These are phyloP conservation scores for Austrofundulus limnaeus DNA, from an alignment of 2,113 vertebrate genomes.

Conservation along the genomic window DNA sequence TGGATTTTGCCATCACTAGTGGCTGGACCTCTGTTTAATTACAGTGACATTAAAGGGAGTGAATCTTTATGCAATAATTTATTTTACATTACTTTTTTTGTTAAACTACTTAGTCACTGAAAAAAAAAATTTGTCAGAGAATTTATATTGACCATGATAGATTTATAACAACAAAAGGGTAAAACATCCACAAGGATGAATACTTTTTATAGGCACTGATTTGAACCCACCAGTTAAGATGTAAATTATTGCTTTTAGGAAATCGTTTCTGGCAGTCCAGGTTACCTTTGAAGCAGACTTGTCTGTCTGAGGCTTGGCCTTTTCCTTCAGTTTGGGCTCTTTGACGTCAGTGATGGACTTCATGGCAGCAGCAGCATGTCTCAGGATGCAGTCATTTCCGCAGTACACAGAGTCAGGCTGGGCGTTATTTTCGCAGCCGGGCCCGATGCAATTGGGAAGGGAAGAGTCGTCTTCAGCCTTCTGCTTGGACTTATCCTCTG, in stretches of 20 bases:
- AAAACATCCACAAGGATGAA: no score
- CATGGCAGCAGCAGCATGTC: slow-evolving; percentile 93
- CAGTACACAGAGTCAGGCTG: slow-evolving; percentile 95
- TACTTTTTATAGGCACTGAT: no score
- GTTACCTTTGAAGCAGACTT: slow-evolving; percentile 76
- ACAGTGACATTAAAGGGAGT: no score
- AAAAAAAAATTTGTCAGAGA: no score
- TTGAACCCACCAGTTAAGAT: no score
- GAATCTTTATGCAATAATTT: no score
- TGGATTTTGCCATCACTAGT: no score
- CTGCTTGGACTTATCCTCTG: slow-evolving; percentile 21
- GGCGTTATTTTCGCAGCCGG: slow-evolving; percentile 88
- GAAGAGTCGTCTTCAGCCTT: slow-evolving; percentile 63
- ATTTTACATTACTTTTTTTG: no score
- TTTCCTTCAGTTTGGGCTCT: slow-evolving; percentile 82
- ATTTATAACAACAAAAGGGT: no score
- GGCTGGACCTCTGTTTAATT: no score
- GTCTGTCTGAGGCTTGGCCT: slow-evolving; percentile 75
- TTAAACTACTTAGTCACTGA: no score
- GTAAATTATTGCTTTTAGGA: slow-evolving; percentile 1
- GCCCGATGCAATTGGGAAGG: slow-evolving; percentile 90
- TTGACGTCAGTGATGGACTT: slow-evolving; percentile 89
- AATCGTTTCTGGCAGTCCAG: slow-evolving; percentile 28
- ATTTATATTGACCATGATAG: no score
- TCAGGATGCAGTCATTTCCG: slow-evolving; percentile 93